phyloP scores from a whole-genome alignment of 2,888 invertebrate species.

The Protonemura montana region DNA sequence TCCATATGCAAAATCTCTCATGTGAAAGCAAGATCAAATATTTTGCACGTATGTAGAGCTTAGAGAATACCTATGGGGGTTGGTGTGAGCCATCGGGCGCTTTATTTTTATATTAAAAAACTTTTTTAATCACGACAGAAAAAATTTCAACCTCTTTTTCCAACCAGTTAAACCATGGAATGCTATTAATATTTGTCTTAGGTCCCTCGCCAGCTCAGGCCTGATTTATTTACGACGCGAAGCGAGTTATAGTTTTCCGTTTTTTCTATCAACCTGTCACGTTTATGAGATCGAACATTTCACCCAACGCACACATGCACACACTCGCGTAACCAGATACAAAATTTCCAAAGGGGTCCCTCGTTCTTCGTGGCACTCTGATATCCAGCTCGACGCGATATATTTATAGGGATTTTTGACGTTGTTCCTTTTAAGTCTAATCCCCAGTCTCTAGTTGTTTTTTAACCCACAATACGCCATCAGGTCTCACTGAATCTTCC shows the following conservation, averaged over 20 bases:
- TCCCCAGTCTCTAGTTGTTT: background rate
- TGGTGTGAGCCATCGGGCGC: background rate
- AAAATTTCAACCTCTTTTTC: background rate
- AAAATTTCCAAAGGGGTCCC: background rate
- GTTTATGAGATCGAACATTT: background rate
- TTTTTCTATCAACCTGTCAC: background rate
- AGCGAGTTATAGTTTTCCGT: background rate
- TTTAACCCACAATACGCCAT: background rate
- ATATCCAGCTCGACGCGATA: background rate
- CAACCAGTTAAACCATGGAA: background rate
- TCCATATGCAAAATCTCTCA: background rate
- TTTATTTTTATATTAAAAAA: conserved; percentile 5
- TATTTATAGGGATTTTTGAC: conserved; percentile 12
- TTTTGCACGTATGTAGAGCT: background rate
- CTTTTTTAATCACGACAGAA: background rate
- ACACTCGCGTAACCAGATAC: background rate
- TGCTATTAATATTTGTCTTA: conserved; percentile 12
- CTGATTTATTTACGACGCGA: background rate
- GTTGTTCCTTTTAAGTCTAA: conserved; percentile 12
- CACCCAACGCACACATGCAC: background rate
- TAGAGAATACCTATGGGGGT: background rate
- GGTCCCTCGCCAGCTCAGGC: background rate
- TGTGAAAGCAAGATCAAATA: background rate
- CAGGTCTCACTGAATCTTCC: background rate
- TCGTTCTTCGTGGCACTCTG: background rate